Evolutionary conservation across 1,140 invertebrate genomes (phyloP), one percentile per base, ranked within the genome.

Genomic region (Chironomus striatipennis): DNA sequence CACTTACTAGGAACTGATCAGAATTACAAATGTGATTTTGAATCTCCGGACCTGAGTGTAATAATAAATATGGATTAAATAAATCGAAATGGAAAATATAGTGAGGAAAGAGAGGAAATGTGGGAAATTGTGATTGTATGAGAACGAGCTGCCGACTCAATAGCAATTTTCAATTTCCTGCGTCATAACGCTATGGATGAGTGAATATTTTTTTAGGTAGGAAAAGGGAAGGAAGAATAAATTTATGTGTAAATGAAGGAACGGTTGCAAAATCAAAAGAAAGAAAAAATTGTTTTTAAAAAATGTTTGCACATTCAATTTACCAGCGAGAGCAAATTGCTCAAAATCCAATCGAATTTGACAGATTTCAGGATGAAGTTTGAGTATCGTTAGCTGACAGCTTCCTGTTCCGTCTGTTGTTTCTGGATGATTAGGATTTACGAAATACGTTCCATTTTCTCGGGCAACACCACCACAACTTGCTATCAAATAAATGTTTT

Each of bases 341-440:
- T 91, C 88, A 79, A 95, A 92, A 78, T 95, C 92, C 75, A 95
- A 81, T 77, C 92, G 91, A 79, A 93, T 88, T 80, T 95, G 93
- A 78, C 93, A 95, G 9, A 95, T 87, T 77, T 91, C 89, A 0
- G 88, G 85, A 79, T 90, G 86, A 7, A 88, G 84, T 80, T 95
- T 94, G 47, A 91, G 80, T 12, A 95, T 82, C 0, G 91, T 93
- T 0, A 94, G 85, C 79, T 94, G 93, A 78, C 93, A 95, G 10
- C 91, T 93, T 6, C 91, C 90, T 0, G 91, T 91, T 0, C 87
- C 89, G 76, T 94, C 90, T 76, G 88, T 93, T 0, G 85, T 79
- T 9, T 87, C 86, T 1, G 93, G 93, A 83, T 92, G 93, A 75
- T 90, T 90, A 10, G 85, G 85, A 80, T 93, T 93, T 6, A 93